phyloP scores from a whole-genome alignment of 2,888 invertebrate genomes.

The Aelia acuminata region DNA sequence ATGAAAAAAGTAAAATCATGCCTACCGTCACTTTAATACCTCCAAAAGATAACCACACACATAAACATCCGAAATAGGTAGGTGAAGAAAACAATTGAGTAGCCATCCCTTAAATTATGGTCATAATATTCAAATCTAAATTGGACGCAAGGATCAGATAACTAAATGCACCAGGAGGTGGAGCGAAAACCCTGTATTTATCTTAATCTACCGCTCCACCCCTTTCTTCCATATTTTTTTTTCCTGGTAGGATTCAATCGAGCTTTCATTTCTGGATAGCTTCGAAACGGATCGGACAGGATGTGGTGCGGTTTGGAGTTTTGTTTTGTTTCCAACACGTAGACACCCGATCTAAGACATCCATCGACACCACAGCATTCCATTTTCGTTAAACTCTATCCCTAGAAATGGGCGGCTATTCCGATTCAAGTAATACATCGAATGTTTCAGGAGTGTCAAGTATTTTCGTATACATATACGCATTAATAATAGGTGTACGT shows the following conservation, averaged over 20 bases:
- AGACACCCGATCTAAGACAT: neutral
- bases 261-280: conserved; percentile 32
- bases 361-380: conserved; percentile 28
- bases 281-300: conserved; percentile 38
- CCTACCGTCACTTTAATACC: neutral
- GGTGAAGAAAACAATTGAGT: conserved; percentile 34
- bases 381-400: conserved; percentile 17
- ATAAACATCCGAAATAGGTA: conserved; percentile 14
- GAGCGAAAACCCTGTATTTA: neutral
- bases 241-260: neutral
- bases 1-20: neutral
- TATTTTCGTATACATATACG: too few relatives aligned
- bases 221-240: conserved; percentile 15
- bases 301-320: conserved; percentile 1
- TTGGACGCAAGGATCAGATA: conserved; percentile 36
- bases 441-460: too few relatives aligned
- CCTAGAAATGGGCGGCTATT: neutral
- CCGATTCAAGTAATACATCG: neutral
- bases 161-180: neutral
- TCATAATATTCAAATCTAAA: conserved; percentile 28
- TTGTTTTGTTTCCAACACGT: conserved; percentile 36
- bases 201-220: conserved; percentile 28
- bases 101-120: neutral
- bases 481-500: too few relatives aligned
- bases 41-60: neutral